Conservation (phyloP, 2,888 invertebrate species). For the Ormyrus thymus region DNA sequence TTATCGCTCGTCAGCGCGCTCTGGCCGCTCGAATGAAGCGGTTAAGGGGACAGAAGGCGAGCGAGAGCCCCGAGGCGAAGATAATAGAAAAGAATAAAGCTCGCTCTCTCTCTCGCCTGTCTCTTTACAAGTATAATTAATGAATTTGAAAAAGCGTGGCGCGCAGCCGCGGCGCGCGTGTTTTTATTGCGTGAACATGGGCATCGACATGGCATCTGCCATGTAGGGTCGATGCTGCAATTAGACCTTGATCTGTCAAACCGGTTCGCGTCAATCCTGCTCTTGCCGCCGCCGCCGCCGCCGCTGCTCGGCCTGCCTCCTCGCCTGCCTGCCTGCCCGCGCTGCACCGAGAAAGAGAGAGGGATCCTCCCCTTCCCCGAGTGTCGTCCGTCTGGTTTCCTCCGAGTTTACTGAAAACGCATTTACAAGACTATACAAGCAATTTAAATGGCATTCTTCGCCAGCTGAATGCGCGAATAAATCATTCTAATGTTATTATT, state of each 20-base stretch:
- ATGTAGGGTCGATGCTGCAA: slow-evolving; percentile 47
- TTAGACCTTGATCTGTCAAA: slow-evolving; percentile 53
- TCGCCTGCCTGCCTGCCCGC: background rate
- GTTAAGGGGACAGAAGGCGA: too few relatives aligned
- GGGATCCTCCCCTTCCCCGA: background rate
- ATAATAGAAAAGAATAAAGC: slow-evolving; percentile 17
- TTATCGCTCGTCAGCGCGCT: too few relatives aligned
- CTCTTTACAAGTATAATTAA: slow-evolving; percentile 33
- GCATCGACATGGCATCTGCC: slow-evolving; percentile 48
- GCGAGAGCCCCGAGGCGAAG: too few relatives aligned
- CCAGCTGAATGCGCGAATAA: background rate
- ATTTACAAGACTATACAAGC: background rate
- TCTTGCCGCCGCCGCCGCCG: background rate
- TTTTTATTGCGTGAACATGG: slow-evolving; percentile 40
- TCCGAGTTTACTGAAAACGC: slow-evolving; percentile 11
- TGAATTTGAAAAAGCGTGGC: slow-evolving; percentile 17
- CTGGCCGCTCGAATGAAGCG: too few relatives aligned
- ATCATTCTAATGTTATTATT: too few relatives aligned
- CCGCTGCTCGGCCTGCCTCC: too few relatives aligned
- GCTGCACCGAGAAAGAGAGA: background rate
- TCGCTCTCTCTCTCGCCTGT: background rate
- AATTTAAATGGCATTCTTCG: slow-evolving; percentile 14
- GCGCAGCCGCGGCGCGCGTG: background rate
- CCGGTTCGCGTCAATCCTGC: slow-evolving; percentile 51
- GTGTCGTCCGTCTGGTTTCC: slow-evolving; percentile 16